Conservation (phyloP, 2,888 invertebrate genomes). For the Charanyca ferruginea region DNA sequence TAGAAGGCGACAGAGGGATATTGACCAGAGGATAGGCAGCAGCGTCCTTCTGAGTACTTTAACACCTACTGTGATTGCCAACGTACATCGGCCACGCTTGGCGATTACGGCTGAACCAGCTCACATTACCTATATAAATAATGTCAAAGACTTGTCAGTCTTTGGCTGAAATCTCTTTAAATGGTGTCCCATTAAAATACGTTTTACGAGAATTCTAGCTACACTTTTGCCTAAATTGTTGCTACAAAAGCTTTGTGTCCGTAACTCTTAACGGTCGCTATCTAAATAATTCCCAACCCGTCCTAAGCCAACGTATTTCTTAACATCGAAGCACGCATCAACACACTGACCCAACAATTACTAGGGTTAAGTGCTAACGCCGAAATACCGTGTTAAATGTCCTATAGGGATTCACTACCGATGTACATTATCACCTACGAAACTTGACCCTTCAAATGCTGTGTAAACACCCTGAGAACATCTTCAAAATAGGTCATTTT, state of each 20-base stretch:
- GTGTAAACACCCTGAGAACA: constrained; percentile 57
- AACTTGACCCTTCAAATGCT: constrained; percentile 74
- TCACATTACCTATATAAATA: too few species aligned
- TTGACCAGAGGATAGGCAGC: too few species aligned
- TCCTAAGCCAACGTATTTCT: constrained; percentile 68
- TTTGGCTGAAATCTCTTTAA: too few species aligned
- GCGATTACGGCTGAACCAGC: too few species aligned
- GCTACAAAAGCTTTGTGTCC: background rate
- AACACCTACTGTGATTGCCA: too few species aligned
- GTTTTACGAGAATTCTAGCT: background rate
- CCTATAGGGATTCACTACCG: constrained; percentile 79
- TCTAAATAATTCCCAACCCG: constrained; percentile 68
- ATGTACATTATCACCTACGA: constrained; percentile 84
- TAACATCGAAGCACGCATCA: constrained; percentile 73
- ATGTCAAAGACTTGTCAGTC: too few species aligned
- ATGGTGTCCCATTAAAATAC: too few species aligned
- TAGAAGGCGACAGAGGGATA: too few species aligned
- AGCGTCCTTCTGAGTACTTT: too few species aligned
- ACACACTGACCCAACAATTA: constrained; percentile 85
- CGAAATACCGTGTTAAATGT: constrained; percentile 86
- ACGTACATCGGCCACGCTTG: too few species aligned
- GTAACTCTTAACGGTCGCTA: constrained; percentile 47
- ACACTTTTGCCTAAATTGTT: background rate
- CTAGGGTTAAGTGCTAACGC: constrained; percentile 84
- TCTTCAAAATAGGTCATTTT: constrained; percentile 1